These are phyloP conservation scores for Myotis pilosus DNA, from an alignment of 2,797 vertebrate genomes.

Conservation along the genomic window DNA sequence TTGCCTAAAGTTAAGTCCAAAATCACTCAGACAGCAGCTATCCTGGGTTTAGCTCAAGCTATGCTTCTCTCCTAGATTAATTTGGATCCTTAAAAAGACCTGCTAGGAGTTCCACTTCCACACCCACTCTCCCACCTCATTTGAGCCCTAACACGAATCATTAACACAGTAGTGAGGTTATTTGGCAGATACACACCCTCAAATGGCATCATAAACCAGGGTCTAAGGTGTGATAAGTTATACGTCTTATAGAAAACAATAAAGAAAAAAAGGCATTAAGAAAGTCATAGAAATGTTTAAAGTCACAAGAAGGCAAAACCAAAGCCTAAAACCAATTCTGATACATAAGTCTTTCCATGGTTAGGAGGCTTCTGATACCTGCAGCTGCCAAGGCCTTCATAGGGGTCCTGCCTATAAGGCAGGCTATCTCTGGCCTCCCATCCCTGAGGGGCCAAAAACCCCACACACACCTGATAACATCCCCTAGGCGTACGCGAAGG, in stretches of 20 bases:
- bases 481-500: conserved; percentile 95
- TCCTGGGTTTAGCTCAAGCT: neutral
- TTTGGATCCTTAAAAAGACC: conserved; percentile 12
- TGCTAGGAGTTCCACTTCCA: neutral
- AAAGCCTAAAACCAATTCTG: conserved; percentile 34
- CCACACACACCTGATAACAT: conserved; percentile 93
- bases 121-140: neutral
- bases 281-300: conserved; percentile 36
- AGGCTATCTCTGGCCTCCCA: conserved; percentile 46
- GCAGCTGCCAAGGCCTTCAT: neutral
- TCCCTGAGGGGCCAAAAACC: conserved; percentile 44
- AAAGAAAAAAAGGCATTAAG: neutral
- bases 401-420: neutral
- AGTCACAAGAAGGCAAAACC: conserved; percentile 19
- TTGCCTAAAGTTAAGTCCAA: neutral
- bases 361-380: neutral
- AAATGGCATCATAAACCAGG: conserved; percentile 10
- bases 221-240: neutral
- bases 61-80: neutral
- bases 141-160: neutral
- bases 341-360: neutral
- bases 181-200: neutral
- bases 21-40: neutral
- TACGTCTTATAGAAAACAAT: neutral
- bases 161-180: neutral